Evolutionary conservation across 2,113 vertebrate genomes (phyloP).

Genomic region (Hoplias malabaricus): DNA sequence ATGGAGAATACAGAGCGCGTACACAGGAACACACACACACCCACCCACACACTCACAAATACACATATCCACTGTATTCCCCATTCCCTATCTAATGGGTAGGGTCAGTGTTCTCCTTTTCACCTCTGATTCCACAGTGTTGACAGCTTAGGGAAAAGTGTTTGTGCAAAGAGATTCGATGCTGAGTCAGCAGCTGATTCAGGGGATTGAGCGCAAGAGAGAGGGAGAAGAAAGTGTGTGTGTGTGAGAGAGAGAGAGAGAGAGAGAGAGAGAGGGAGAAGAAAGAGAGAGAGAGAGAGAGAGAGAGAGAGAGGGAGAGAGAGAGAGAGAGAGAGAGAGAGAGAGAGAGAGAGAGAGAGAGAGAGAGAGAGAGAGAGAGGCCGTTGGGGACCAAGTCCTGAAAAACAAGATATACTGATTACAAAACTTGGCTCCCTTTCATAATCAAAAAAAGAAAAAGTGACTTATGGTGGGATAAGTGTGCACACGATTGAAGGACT

Average conservation of each 20-base stretch:
- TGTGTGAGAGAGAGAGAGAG: background rate
- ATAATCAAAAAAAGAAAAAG: constrained; percentile 15
- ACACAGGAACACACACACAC: background rate
- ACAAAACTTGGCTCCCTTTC: constrained; percentile 18
- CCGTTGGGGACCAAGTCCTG: background rate
- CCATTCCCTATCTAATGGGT: background rate
- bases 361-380: background rate
- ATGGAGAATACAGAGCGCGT: background rate
- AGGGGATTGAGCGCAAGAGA: background rate
- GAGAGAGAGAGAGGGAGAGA: background rate
- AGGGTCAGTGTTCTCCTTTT: background rate
- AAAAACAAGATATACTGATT: constrained; percentile 18
- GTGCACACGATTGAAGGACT: background rate
- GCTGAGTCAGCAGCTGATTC: constrained; percentile 44
- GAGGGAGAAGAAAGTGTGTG: background rate
- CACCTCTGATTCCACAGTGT: background rate
- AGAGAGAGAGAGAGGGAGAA: background rate
- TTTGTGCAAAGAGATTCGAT: background rate
- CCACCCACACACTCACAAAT: background rate
- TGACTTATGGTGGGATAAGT: background rate
- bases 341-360: background rate
- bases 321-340: background rate
- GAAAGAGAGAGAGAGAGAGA: background rate
- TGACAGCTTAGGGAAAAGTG: constrained; percentile 17
- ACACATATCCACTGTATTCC: background rate